phyloP scores from a whole-genome alignment of 2,888 invertebrate species.

The Lochmaea capreae region DNA sequence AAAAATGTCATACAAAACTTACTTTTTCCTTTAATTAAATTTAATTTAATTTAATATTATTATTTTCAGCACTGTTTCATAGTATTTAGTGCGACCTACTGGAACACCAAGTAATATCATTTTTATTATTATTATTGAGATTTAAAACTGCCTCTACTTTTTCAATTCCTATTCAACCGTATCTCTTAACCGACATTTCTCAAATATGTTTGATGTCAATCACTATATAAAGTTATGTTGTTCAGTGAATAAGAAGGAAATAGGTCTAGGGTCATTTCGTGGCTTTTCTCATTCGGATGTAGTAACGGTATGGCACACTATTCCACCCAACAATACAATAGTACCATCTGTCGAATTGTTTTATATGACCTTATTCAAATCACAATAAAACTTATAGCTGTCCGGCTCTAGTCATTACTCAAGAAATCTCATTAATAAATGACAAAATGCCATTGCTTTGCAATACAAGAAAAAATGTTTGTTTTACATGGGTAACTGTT shows the following conservation, averaged over 20 bases:
- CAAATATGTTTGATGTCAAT: not conserved
- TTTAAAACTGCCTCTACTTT: no score
- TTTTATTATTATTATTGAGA: no score
- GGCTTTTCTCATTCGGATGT: slow-evolving; percentile 20
- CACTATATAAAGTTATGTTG: not conserved
- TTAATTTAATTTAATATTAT: no score
- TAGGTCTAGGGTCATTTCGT: slow-evolving; percentile 36
- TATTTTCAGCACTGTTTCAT: no score
- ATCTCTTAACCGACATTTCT: not conserved
- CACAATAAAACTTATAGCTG: not conserved
- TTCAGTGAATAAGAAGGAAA: not conserved
- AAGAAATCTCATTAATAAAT: not conserved
- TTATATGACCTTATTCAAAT: slow-evolving; percentile 9
- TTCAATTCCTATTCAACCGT: no score
- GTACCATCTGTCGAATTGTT: slow-evolving; percentile 17
- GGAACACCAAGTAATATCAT: no score
- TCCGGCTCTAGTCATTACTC: not conserved
- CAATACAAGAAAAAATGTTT: no score
- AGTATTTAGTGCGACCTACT: no score
- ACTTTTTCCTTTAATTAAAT: no score
- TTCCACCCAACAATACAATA: slow-evolving; percentile 35
- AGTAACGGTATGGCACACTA: slow-evolving; percentile 45
- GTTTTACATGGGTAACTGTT: no score
- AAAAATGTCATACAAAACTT: no score
- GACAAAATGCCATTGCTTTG: not conserved